Evolutionary conservation across 2,113 vertebrate genomes (phyloP).

Genomic region (Pteronura brasiliensis): DNA sequence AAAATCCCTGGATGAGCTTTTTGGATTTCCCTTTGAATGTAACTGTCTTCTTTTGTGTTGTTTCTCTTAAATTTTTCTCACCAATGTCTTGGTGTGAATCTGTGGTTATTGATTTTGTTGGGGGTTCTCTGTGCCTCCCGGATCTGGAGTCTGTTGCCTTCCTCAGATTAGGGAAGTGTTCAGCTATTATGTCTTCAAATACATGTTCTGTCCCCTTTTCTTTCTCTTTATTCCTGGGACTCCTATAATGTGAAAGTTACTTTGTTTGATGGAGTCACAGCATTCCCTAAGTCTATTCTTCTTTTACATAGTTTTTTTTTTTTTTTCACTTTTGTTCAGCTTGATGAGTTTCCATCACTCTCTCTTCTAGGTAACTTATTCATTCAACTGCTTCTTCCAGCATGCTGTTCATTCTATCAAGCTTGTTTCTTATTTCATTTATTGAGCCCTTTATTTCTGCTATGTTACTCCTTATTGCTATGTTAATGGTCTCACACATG

Average conservation of each 20-base stretch:
- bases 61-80: not conserved
- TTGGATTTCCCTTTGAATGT: not conserved
- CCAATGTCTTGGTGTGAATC: not conserved
- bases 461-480: not conserved
- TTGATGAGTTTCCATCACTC: not conserved
- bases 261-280: not conserved
- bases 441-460: not conserved
- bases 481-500: not conserved
- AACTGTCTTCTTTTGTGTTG: not conserved
- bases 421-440: not conserved
- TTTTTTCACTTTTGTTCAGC: not conserved
- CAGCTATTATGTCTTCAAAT: not conserved
- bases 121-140: not conserved
- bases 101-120: not conserved
- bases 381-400: not conserved
- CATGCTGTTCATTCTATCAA: not conserved
- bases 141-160: not conserved
- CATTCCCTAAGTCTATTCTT: not conserved
- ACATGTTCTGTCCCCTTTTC: not conserved
- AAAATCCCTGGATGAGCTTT: not conserved
- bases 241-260: not conserved
- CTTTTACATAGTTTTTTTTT: not conserved
- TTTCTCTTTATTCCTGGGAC: not conserved
- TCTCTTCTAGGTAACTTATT: not conserved
- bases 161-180: not conserved